Conservation (phyloP, 2,888 invertebrate genomes). For the Gymnosoma rotundatum region DNA sequence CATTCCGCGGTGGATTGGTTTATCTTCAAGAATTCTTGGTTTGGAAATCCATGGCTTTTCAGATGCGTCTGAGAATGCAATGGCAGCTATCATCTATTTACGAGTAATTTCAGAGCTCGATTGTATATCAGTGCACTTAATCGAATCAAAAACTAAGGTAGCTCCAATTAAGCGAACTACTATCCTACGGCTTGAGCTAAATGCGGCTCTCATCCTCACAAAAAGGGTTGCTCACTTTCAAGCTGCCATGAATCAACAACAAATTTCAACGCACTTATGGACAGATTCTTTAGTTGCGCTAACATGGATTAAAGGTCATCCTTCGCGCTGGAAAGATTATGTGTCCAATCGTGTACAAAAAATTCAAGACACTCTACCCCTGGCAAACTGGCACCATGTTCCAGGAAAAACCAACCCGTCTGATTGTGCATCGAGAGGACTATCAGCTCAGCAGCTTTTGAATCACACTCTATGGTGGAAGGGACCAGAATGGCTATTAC, state of each 20-base stretch:
- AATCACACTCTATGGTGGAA: conserved; percentile 48
- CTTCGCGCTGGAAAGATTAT: conserved; percentile 26
- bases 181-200: conserved; percentile 33
- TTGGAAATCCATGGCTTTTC: conserved; percentile 15
- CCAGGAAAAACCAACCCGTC: conserved; percentile 25
- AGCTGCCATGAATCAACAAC: conserved; percentile 8
- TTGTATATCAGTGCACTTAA: conserved; percentile 4
- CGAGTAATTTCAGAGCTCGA: conserved; percentile 35
- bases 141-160: conserved; percentile 42
- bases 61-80: conserved; percentile 12
- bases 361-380: too few species aligned
- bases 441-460: conserved; percentile 23
- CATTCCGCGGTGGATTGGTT: conserved; percentile 29
- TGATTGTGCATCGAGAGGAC: conserved; percentile 32
- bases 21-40: conserved; percentile 19
- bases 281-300: conserved; percentile 33
- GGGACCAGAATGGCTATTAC: conserved; percentile 40
- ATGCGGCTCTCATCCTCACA: conserved; percentile 31
- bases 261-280: conserved; percentile 4
- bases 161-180: conserved; percentile 11
- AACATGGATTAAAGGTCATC: conserved; percentile 35
- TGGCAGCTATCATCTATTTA: conserved; percentile 22
- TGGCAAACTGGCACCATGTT: too few species aligned
- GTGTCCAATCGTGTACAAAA: conserved; percentile 1
- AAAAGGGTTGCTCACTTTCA: conserved; percentile 33